phyloP scores from a whole-genome alignment of 2,888 invertebrate species.

The Rotaria socialis region DNA sequence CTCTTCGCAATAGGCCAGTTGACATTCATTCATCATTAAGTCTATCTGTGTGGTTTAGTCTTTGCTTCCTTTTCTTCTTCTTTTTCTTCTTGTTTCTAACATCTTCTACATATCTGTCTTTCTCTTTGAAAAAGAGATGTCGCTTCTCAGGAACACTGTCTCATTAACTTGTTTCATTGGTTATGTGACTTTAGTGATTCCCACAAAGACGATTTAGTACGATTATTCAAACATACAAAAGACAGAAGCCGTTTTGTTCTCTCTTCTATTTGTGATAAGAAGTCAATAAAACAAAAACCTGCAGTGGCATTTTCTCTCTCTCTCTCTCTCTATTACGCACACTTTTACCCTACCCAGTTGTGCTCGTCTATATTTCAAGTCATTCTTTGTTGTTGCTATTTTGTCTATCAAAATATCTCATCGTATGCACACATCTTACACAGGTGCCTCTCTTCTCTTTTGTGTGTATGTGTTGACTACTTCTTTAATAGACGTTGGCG shows the following conservation, averaged over 20 bases:
- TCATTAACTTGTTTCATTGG: background rate
- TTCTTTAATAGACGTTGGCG: background rate
- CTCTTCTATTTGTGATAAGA: background rate
- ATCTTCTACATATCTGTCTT: background rate
- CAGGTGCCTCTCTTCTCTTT: constrained; percentile 1
- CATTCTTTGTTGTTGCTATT: constrained; percentile 3
- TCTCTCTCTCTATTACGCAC: too few relatives aligned
- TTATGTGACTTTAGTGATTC: background rate
- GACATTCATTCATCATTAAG: constrained; percentile 11
- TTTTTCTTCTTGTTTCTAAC: background rate
- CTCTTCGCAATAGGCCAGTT: background rate
- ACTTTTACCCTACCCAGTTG: background rate
- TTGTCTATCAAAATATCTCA: constrained; percentile 22
- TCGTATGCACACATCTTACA: background rate
- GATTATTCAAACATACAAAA: background rate
- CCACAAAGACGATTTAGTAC: background rate
- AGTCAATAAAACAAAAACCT: background rate
- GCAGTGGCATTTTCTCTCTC: background rate
- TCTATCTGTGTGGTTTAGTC: background rate
- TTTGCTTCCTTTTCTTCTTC: background rate
- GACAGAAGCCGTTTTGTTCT: background rate
- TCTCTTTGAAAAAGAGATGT: background rate
- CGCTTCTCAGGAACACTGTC: background rate
- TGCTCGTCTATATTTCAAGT: constrained; percentile 1
- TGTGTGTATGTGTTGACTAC: background rate